Evolutionary conservation across 2,888 invertebrate species (phyloP).

Genomic region (Archips crataeganus): DNA sequence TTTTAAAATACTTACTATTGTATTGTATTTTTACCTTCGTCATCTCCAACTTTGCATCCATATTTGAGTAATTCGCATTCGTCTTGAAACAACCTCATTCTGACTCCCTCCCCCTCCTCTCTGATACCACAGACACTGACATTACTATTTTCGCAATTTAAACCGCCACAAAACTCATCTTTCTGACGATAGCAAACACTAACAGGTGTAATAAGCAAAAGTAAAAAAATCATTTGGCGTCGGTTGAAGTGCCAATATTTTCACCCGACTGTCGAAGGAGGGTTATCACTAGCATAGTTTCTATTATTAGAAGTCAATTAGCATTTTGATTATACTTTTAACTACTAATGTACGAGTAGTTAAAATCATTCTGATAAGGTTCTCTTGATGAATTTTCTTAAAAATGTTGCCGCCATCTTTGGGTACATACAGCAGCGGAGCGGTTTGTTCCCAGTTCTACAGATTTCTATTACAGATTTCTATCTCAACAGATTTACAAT

Average conservation of each 20-base stretch:
- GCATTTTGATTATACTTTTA: too few species aligned
- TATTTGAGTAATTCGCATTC: slow-evolving; percentile 67
- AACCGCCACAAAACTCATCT: slow-evolving; percentile 56
- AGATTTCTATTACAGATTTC: too few species aligned
- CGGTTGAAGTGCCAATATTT: background rate
- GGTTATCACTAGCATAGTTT: too few species aligned
- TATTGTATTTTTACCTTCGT: slow-evolving; percentile 51
- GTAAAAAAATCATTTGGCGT: slow-evolving; percentile 9
- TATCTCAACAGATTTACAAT: too few species aligned
- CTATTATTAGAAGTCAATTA: too few species aligned
- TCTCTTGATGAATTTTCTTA: too few species aligned
- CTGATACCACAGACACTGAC: slow-evolving; percentile 64
- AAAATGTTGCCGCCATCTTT: too few species aligned
- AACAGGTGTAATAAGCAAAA: background rate
- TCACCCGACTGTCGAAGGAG: background rate
- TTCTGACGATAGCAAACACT: slow-evolving; percentile 46
- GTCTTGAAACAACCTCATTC: slow-evolving; percentile 62
- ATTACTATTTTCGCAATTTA: slow-evolving; percentile 53
- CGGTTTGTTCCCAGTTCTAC: too few species aligned
- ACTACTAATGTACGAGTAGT: too few species aligned
- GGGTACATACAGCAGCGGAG: too few species aligned
- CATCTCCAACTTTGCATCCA: slow-evolving; percentile 61
- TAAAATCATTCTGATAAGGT: too few species aligned
- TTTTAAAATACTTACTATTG: too few species aligned
- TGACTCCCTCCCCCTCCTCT: slow-evolving; percentile 53